Evolutionary conservation across 2,113 vertebrate genomes (phyloP).

Genomic region (Alectura lathami): DNA sequence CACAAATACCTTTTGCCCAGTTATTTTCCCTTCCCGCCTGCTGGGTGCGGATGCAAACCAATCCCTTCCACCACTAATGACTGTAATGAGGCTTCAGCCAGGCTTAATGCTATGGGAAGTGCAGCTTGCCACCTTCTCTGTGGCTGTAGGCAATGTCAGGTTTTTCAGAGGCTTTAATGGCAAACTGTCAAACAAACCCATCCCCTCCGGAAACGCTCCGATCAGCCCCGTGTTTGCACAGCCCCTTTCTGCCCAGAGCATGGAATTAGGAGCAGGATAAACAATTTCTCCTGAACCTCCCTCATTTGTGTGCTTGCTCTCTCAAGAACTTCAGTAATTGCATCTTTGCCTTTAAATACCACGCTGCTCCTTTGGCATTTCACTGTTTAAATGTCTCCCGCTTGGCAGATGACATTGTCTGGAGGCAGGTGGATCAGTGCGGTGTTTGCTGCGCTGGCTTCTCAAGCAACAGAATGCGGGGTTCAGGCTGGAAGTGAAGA

Average conservation of each 20-base stretch:
- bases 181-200: background rate
- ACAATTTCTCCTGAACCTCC: background rate
- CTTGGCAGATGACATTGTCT: conserved; percentile 36
- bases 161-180: conserved; percentile 29
- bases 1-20: background rate
- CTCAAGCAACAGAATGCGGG: background rate
- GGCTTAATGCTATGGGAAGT: fast-evolving
- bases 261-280: conserved; percentile 15
- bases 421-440: background rate
- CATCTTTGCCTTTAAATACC: conserved; percentile 63
- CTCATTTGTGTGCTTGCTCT: conserved; percentile 51
- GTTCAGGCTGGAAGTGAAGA: background rate
- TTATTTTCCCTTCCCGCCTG: background rate
- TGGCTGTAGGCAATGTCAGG: background rate
- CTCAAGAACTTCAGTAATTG: conserved; percentile 35
- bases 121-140: background rate
- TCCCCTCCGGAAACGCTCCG: background rate
- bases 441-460: background rate
- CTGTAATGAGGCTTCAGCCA: background rate
- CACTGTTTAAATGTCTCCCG: conserved; percentile 54
- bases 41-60: background rate
- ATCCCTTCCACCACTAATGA: background rate
- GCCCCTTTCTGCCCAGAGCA: background rate
- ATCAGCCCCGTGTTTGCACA: conserved; percentile 3
- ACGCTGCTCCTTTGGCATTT: conserved; percentile 57